Base-by-base conservation (phyloP, 2,797 vertebrate species). In the Apogon hyalosoma region DNA sequence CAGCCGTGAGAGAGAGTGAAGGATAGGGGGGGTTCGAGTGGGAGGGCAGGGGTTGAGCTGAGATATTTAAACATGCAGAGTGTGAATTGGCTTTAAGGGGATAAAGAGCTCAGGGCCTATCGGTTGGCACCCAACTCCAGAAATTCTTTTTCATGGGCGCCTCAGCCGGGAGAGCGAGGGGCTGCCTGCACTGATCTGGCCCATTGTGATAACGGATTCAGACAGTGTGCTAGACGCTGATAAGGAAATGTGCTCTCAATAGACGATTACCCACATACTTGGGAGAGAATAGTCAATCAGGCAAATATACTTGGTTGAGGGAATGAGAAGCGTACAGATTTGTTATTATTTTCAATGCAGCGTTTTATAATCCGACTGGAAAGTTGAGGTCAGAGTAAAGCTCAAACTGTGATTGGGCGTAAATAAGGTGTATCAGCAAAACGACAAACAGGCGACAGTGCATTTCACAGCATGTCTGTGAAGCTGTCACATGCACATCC, bases 81-180 rank as follows among this genome's bases (percentile, higher is more conserved):
- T 90, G 91, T 96, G 95, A 95, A 95, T 96, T 95, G 94, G 95
- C 94, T 96, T 95, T 92, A 92, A 94, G 92, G 94, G 93, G 91
- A 93, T 94, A 88, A 94, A 94, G 93, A 94, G 93, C 92, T 94
- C 92, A 93, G 90, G 89, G 93, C 92, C 93, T 88, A 92, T 75
- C 91, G 83, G 88, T 91, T 95, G 92, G 93, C 93, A 94, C 94
- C 91, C 93, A 92, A 94, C 93, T 89, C 89, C 93, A 91, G 94
- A 95, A 93, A 90, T 92, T 89, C 91, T 83, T 94, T 92, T 95
- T 95, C 93, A 95, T 92, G 92, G 90, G 90, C 93, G 89, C 88
- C 93, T 96, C 91, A 90, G 93, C 89, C 74, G 75, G 79, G 88
- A 91, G 90, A 86, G 88, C 69, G 92, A 93, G 92, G 90, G 92